Evolutionary conservation across 2,888 invertebrate genomes (phyloP), one percentile per base, ranked within the genome.

Genomic region (Sinotaia quadrata): DNA sequence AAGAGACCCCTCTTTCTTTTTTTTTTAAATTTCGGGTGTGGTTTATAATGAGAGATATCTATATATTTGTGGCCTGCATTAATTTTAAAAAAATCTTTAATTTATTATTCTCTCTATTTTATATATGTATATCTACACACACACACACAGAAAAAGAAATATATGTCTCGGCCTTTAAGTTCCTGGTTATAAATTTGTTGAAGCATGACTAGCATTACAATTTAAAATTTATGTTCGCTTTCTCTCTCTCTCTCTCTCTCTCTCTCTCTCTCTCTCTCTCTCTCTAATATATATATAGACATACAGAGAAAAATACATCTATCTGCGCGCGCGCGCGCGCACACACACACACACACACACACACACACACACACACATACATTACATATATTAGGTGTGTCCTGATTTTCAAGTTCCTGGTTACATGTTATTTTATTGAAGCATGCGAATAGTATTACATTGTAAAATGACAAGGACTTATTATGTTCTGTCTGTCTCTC

Each of bases 261-360:
- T 2, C 7, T 21, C n/a, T 24, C 52, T 21, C 24, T 24, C 8
- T 52, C 7, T 52, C 10, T 41, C 41, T 12, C 41, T n/a, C n/a
- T n/a, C n/a, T n/a, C n/a, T n/a, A n/a, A n/a, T n/a, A n/a, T n/a
- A n/a, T n/a, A n/a, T n/a, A 41, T 24, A 36, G 21, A 52, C 27
- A 52, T 31, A 52, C 27, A 52, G 29, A 18, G 24, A 21, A 34
- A 3, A 21, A 21, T 37, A 37, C 37, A 57, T 27, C 4, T 27
- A 57, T 27, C 4, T 27, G 27, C 37, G 2, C 37, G 37, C 57
- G 2, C n/a, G 10, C 56, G 2, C 31, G 12, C 54, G 12, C 54
- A 54, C 54, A 54, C 54, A 54, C 29, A 54, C 29, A 54, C 29
- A 54, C 29, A 54, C 54, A 54, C 29, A 54, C 29, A 54, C 3